phyloP scores from a whole-genome alignment of 2,888 invertebrate species.

The Rhagium mordax region DNA sequence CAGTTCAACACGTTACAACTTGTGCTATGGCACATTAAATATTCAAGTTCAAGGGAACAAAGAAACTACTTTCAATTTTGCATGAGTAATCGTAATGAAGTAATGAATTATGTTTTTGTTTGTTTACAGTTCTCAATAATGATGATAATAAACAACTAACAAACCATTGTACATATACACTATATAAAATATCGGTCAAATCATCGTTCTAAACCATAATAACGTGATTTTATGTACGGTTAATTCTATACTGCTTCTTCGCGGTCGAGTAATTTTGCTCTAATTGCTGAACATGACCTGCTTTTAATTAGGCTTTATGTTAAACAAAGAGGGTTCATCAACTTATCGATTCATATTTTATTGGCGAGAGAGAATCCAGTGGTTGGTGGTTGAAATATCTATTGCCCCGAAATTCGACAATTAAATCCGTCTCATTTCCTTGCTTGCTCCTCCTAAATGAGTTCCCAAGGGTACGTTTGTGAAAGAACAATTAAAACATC shows the following conservation, averaged over 20 bases:
- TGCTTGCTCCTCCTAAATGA: too few species aligned
- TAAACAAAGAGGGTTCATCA: neutral
- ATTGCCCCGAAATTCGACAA: too few species aligned
- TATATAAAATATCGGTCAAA: slow-evolving; percentile 20
- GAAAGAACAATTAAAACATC: too few species aligned
- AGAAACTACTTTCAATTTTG: slow-evolving; percentile 35
- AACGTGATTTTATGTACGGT: neutral
- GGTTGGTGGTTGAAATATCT: neutral
- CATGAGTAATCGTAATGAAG: slow-evolving; percentile 16
- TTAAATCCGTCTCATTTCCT: too few species aligned
- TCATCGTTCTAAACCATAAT: slow-evolving; percentile 6
- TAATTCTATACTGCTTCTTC: slow-evolving; percentile 13
- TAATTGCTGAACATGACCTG: slow-evolving; percentile 14
- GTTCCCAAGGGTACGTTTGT: too few species aligned
- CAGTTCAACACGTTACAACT: neutral
- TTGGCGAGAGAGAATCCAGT: neutral
- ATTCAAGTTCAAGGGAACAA: slow-evolving; percentile 35
- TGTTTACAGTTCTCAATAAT: slow-evolving; percentile 14
- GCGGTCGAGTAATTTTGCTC: slow-evolving; percentile 14
- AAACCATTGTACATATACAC: neutral
- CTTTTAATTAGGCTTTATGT: slow-evolving; percentile 3
- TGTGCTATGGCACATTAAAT: neutral
- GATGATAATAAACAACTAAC: neutral
- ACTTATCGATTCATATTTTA: neutral
- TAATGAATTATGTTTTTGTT: slow-evolving; percentile 14